A percentile compares a stretch with the other conserved stretches of the same genome.
Evolutionary conservation across 2,888 invertebrate genomes (phyloP).

Genomic region (Alloplasta piceator): DNA sequence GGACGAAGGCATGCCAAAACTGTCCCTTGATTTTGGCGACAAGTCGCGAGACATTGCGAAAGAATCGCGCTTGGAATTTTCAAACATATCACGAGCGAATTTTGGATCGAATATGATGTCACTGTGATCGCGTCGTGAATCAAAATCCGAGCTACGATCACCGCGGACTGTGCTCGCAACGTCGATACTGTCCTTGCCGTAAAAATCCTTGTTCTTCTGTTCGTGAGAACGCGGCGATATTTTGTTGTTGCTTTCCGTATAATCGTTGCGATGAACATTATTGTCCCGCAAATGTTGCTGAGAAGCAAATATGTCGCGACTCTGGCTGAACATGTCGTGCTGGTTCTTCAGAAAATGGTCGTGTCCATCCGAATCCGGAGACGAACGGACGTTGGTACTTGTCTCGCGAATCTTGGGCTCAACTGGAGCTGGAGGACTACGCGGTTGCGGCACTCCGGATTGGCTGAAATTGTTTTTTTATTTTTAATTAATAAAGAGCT

Average conservation of each 20-base stretch:
- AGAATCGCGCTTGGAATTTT: conserved; percentile 78
- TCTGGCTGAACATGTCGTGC: conserved; percentile 81
- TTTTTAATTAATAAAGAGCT: too few relatives aligned
- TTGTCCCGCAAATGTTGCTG: conserved; percentile 79
- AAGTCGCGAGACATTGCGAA: conserved; percentile 80
- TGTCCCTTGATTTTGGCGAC: conserved; percentile 81
- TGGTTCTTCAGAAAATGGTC: conserved; percentile 81
- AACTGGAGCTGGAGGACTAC: conserved; percentile 88
- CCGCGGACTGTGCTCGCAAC: conserved; percentile 73
- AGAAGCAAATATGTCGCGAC: conserved; percentile 79
- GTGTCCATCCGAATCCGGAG: conserved; percentile 80
- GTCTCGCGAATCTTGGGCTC: conserved; percentile 84
- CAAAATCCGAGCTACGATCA: conserved; percentile 79
- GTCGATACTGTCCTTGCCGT: conserved; percentile 79
- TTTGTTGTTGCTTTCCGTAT: conserved; percentile 65
- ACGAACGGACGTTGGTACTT: conserved; percentile 72
- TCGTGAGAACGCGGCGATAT: conserved; percentile 69
- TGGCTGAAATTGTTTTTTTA: conserved; percentile 74
- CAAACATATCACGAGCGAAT: conserved; percentile 82
- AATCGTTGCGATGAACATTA: conserved; percentile 76
- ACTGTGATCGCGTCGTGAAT: conserved; percentile 78
- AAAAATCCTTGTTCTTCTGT: conserved; percentile 76
- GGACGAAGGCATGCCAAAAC: conserved; percentile 81
- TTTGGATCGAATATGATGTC: conserved; percentile 80
- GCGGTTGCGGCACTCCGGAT: conserved; percentile 85